Conservation (phyloP, 1,140 invertebrate genomes). For the Zaprionus ornatus region DNA sequence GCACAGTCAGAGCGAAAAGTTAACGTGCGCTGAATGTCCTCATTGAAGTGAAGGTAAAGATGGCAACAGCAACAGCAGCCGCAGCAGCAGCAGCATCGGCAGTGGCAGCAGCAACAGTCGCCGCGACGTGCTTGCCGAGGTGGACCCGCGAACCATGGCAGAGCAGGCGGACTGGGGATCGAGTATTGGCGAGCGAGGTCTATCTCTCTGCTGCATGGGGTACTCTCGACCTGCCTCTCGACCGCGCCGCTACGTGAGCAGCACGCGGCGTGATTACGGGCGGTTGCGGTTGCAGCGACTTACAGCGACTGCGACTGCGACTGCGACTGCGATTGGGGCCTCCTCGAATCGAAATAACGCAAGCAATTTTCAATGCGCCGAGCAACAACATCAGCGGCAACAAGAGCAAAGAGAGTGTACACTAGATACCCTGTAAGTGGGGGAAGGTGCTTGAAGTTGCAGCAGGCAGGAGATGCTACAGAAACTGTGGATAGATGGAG, state of each 20-base stretch:
- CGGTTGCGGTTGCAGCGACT: slow-evolving; percentile 65
- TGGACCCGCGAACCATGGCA: slow-evolving; percentile 19
- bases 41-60: slow-evolving; percentile 72
- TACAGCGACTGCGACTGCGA: background rate
- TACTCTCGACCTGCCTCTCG: slow-evolving; percentile 38
- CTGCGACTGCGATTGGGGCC: background rate
- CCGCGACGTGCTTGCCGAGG: slow-evolving; percentile 49
- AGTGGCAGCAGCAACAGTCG: slow-evolving; percentile 37
- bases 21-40: slow-evolving; percentile 78
- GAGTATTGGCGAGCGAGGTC: slow-evolving; percentile 16
- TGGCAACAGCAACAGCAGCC: slow-evolving; percentile 17
- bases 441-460: background rate
- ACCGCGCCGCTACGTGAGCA: slow-evolving; percentile 73
- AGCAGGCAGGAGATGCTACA: no score
- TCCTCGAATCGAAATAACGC: slow-evolving; percentile 20
- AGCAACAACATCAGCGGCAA: background rate
- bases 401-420: background rate
- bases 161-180: slow-evolving; percentile 34
- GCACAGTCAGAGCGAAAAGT: slow-evolving; percentile 46
- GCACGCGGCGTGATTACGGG: slow-evolving; percentile 73
- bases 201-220: background rate
- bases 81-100: slow-evolving; percentile 15
- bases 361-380: slow-evolving; percentile 44
- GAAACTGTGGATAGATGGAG: no score
- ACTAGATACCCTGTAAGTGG: background rate